phyloP scores from a whole-genome alignment of 2,888 invertebrate genomes.

The Calameuta idolon region DNA sequence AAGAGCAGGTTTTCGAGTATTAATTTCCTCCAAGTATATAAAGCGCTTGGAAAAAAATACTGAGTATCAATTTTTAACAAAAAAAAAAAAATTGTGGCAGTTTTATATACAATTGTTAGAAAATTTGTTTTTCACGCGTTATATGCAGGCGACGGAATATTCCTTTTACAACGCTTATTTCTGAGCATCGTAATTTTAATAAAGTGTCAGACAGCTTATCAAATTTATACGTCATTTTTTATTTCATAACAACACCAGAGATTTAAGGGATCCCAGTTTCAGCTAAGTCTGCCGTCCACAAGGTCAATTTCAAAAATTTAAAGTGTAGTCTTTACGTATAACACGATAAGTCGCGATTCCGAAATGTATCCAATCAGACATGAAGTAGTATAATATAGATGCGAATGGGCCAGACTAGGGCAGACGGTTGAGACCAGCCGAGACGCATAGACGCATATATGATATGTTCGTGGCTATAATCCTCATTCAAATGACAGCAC shows the following conservation, averaged over 20 bases:
- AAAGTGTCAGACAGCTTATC: not conserved
- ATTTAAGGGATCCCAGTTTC: not conserved
- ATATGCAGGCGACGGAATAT: too few species aligned
- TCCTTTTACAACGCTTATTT: too few species aligned
- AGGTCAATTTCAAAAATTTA: not conserved
- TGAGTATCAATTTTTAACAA: not conserved
- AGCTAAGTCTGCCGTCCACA: not conserved
- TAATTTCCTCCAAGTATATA: not conserved
- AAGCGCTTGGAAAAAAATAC: not conserved
- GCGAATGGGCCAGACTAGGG: not conserved
- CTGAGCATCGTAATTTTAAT: too few species aligned
- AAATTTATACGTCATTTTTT: not conserved
- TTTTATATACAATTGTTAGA: not conserved
- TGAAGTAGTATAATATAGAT: not conserved
- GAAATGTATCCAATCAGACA: not conserved
- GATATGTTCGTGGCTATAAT: constrained; percentile 44
- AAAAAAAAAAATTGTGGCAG: too few species aligned
- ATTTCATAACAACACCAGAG: not conserved
- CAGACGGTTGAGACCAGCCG: not conserved
- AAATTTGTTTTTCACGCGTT: not conserved
- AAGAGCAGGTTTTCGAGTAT: not conserved
- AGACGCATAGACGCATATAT: not conserved
- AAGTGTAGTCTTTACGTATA: not conserved
- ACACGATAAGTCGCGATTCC: not conserved
- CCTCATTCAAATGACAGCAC: constrained; percentile 61